Conservation (phyloP, 2,797 vertebrate genomes). For the Melanotaenia trifasciata region DNA sequence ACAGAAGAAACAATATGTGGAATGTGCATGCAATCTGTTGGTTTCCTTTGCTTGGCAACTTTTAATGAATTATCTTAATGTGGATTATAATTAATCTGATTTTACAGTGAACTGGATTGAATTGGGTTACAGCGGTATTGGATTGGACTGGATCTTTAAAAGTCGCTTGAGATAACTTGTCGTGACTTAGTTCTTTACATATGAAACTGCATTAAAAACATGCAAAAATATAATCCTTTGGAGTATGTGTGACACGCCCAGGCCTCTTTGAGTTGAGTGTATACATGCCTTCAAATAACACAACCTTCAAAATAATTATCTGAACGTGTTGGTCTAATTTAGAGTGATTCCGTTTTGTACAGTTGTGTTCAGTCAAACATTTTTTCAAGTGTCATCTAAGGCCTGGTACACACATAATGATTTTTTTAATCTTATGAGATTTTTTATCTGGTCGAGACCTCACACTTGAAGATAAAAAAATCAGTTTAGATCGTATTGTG, state of each 20-base stretch:
- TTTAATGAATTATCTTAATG: background rate
- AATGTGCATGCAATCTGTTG: background rate
- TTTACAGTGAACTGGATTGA: background rate
- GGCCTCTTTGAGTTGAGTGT: background rate
- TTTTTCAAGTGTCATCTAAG: background rate
- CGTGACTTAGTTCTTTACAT: background rate
- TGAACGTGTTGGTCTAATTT: background rate
- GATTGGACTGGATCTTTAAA: background rate
- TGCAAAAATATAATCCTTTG: background rate
- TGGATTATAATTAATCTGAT: background rate
- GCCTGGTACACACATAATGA: too few species aligned
- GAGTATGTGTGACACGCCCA: background rate
- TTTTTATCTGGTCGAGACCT: too few species aligned
- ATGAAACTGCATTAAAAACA: background rate
- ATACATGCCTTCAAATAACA: background rate
- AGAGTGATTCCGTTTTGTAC: background rate
- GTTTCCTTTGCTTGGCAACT: background rate
- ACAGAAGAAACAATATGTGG: background rate
- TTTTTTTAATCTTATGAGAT: too few species aligned
- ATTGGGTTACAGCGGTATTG: background rate
- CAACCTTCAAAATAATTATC: background rate
- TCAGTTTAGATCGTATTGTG: too few species aligned
- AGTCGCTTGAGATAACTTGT: background rate
- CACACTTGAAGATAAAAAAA: too few species aligned
- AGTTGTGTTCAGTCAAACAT: constrained; percentile 4